Evolutionary conservation across 2,888 invertebrate species (phyloP), one percentile per base, ranked within the genome.

Genomic region (Pandemis cinnamomeana): DNA sequence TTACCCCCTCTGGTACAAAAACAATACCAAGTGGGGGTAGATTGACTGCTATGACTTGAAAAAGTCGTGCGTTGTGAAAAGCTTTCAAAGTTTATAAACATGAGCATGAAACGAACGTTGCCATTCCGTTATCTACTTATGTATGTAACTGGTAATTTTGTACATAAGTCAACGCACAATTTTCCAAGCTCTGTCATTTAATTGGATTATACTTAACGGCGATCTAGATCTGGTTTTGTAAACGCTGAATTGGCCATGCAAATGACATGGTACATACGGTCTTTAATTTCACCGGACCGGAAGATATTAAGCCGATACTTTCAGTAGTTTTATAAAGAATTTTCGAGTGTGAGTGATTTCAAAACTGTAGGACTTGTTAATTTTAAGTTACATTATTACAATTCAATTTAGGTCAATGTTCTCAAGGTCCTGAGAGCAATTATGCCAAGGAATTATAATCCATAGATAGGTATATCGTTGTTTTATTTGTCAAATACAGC

Each of bases 61-160:
- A 44, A 8, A 48, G 48, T 48, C 48, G 1, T 48, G 10, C 36
- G 48, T n/a, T 15, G 51, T 41, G 42, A 41, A 48, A 46, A 46
- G 5, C 27, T 27, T 42, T 5, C 44, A 5, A 51, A 11, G 36
- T 10, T 42, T 44, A 60, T 53, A 72, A 20, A 67, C 41, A 72
- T n/a, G 53, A 75, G 75, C 79, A 80, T 82, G 80, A 81, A 80
- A 76, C 82, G 80, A 81, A 80, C 75, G 79, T 82, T 83, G 84
- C 81, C 83, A 36, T 80, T 20, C 1, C 66, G 51, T 66, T 66
- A 51, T 13, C 27, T 36, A 27, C 44, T 6, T 48, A 48, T 11
- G 48, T 48, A 76, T 71, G 62, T 75, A 66, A 71, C 66, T 61
- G 66, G 70, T 74, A 66, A 74, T 70, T 73, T 61, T 44, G 48